Percentiles rank a stretch among this genome's conserved stretches.
Conservation (phyloP, 2,888 invertebrate species). For the Pheosia tremula region DNA sequence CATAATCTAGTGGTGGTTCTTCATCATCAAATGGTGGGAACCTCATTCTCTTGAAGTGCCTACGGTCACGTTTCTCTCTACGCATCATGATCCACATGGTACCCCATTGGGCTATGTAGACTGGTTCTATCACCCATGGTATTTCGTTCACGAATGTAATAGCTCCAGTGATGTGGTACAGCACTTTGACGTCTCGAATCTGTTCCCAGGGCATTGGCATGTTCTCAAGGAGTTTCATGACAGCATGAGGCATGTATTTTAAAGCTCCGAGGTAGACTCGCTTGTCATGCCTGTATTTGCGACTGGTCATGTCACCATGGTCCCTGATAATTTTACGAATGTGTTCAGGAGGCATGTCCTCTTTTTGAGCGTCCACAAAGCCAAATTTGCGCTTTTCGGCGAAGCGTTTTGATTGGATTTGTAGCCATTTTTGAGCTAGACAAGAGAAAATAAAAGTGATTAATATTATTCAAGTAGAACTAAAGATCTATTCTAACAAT, state of each 20-base stretch:
- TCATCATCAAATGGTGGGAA: conserved; percentile 99
- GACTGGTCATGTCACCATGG: conserved; percentile 99
- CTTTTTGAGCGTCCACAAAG: conserved; percentile 99
- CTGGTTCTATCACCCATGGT: conserved; percentile 99
- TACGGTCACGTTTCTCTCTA: conserved; percentile 98
- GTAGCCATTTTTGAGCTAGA: conserved; percentile 98
- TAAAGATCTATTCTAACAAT: not conserved
- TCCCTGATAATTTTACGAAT: conserved; percentile 99
- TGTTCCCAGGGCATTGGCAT: conserved; percentile 99
- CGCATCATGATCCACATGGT: conserved; percentile 99
- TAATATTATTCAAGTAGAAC: not conserved
- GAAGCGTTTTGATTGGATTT: conserved; percentile 98
- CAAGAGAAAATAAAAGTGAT: conserved; percentile 12
- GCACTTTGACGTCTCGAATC: conserved; percentile 98
- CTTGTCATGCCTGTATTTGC: conserved; percentile 99
- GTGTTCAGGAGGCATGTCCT: conserved; percentile 99
- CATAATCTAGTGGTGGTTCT: conserved; percentile 99
- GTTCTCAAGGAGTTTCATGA: conserved; percentile 98
- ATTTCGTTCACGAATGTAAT: conserved; percentile 99
- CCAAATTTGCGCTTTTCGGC: conserved; percentile 99
- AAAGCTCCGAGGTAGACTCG: conserved; percentile 98
- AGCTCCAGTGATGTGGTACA: conserved; percentile 99
- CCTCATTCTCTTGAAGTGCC: conserved; percentile 99
- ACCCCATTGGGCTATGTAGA: conserved; percentile 99
- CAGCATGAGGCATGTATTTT: conserved; percentile 99